Evolutionary conservation across 92 coral and sea anemone genomes (phyloP).

Genomic region (Blastomussa wellsi): DNA sequence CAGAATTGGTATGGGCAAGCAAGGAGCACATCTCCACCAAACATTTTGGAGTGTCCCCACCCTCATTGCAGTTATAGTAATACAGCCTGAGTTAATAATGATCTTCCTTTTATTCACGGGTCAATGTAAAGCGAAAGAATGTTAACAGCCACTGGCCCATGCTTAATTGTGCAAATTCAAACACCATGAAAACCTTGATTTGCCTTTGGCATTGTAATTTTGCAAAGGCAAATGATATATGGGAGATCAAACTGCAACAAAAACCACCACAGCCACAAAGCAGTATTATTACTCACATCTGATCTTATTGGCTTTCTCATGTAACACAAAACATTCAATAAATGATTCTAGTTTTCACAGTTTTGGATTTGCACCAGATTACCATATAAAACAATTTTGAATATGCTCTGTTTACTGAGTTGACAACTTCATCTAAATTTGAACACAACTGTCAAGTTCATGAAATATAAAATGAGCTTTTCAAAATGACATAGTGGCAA

Average conservation of each 20-base stretch:
- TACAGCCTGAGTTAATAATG: neutral
- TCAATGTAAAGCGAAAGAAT: neutral
- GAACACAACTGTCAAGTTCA: slow-evolving; percentile 5
- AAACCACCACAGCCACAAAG: neutral
- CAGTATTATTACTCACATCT: neutral
- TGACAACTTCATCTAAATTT: neutral
- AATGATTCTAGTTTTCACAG: neutral
- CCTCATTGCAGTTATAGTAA: too few relatives aligned
- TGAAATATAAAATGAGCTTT: neutral
- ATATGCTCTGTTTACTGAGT: neutral
- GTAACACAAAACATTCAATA: neutral
- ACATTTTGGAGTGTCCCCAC: too few relatives aligned
- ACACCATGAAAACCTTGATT: neutral
- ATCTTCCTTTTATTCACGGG: neutral
- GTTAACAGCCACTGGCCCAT: neutral
- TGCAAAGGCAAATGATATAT: neutral
- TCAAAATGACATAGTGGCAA: neutral
- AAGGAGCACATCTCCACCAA: too few relatives aligned
- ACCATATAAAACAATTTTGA: slow-evolving; percentile 1
- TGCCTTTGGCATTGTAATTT: neutral
- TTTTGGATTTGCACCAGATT: neutral
- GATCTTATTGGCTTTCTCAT: neutral
- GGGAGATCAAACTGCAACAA: neutral
- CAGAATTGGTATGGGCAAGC: too few relatives aligned
- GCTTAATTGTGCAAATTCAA: slow-evolving; percentile 9